These are phyloP conservation scores for Perodicticus potto DNA, from an alignment of 2,797 vertebrate species.

Conservation along the genomic window DNA sequence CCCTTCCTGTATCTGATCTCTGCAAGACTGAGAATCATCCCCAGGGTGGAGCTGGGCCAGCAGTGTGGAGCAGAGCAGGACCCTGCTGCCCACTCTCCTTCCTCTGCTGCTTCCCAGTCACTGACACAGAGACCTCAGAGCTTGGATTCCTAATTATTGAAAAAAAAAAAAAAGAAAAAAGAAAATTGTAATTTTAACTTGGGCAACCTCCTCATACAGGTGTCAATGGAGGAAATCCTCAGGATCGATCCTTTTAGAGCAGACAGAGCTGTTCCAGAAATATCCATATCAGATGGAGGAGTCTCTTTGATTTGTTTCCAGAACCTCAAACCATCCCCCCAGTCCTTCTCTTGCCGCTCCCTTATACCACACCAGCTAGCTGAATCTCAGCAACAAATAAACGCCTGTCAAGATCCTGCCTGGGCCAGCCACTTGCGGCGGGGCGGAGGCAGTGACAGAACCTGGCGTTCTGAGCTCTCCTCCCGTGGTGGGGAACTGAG, in stretches of 20 bases:
- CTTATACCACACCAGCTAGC: not conserved
- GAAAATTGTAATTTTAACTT: not conserved
- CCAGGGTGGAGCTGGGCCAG: not conserved
- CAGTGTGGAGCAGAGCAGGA: not conserved
- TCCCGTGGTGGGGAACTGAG: fast-evolving
- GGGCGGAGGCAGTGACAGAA: not conserved
- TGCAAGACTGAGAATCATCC: not conserved
- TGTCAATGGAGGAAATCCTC: not conserved
- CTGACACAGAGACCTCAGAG: not conserved
- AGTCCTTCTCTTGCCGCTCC: not conserved
- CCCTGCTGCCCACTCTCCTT: not conserved
- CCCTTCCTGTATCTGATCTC: not conserved
- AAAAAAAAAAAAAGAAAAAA: not conserved
- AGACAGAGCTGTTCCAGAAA: not conserved
- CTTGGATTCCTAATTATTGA: not conserved
- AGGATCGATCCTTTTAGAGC: not conserved
- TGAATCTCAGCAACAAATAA: not conserved
- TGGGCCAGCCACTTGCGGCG: not conserved
- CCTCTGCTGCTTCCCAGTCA: not conserved
- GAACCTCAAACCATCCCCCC: not conserved
- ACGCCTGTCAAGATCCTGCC: not conserved
- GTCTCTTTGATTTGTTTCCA: not conserved
- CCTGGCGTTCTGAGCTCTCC: not conserved
- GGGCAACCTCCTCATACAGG: not conserved
- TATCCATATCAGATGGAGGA: not conserved